Conservation (phyloP, 2,113 vertebrate genomes). For the Furnarius figulus region DNA sequence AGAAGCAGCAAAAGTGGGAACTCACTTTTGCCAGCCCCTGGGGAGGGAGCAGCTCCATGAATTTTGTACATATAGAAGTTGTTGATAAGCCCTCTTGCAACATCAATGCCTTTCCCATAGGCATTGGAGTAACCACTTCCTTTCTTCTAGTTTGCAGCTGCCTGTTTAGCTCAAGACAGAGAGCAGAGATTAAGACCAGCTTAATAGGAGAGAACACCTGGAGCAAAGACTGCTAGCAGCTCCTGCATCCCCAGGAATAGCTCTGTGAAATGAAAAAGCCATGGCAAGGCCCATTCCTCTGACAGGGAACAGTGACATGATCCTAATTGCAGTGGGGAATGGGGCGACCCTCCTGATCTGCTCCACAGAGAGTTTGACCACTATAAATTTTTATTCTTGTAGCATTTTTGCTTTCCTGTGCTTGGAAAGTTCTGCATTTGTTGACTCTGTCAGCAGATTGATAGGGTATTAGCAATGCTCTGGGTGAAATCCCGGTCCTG, state of each 20-base stretch:
- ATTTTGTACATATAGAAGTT: conserved; percentile 47
- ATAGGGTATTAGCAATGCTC: conserved; percentile 6
- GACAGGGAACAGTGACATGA: conserved; percentile 9
- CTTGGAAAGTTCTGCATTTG: conserved; percentile 4
- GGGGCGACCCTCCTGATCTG: not conserved
- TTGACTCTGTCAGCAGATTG: conserved; percentile 44
- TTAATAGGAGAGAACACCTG: conserved; percentile 63
- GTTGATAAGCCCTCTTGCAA: conserved; percentile 68
- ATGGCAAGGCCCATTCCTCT: conserved; percentile 26
- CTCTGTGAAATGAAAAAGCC: conserved; percentile 15
- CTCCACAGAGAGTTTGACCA: not conserved
- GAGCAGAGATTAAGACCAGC: conserved; percentile 55
- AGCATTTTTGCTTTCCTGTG: not conserved
- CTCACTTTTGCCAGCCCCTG: not conserved
- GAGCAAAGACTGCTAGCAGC: conserved; percentile 31
- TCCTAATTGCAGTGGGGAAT: not conserved
- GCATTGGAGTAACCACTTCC: conserved; percentile 64
- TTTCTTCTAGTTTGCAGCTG: conserved; percentile 70
- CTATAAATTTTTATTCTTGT: conserved; percentile 7
- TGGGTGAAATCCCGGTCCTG: not conserved
- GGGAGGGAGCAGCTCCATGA: conserved; percentile 29
- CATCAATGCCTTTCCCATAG: conserved; percentile 67
- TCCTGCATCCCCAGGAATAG: conserved; percentile 44
- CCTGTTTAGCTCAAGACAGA: conserved; percentile 60
- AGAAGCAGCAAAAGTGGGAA: conserved; percentile 59